These are phyloP conservation scores for Melinaea marsaeus DNA, from an alignment of 2,888 invertebrate species.

Conservation along the genomic window DNA sequence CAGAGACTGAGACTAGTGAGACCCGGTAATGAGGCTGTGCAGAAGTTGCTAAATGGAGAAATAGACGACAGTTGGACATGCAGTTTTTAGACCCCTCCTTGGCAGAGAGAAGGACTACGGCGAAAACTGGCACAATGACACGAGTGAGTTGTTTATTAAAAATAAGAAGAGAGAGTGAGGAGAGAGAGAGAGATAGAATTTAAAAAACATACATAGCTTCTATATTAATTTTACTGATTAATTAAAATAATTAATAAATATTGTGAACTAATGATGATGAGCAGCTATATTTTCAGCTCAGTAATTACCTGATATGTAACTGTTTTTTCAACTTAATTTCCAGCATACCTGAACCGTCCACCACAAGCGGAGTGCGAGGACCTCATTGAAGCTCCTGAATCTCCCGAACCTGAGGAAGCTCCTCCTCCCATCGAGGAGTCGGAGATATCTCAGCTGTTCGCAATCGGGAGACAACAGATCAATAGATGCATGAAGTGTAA, in stretches of 20 bases:
- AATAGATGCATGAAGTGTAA: constrained; percentile 91
- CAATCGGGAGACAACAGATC: constrained; percentile 88
- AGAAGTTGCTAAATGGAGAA: constrained; percentile 54
- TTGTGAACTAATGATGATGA: too few species aligned
- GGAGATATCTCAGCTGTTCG: constrained; percentile 88
- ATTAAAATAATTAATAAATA: too few species aligned
- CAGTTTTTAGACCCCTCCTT: constrained; percentile 57
- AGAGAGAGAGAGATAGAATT: too few species aligned
- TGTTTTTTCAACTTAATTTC: not conserved
- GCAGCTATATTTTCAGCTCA: too few species aligned
- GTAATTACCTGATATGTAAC: too few species aligned
- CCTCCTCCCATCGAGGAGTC: constrained; percentile 76
- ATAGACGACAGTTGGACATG: constrained; percentile 78
- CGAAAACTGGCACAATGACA: constrained; percentile 56
- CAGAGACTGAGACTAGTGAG: too few species aligned
- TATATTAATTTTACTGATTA: too few species aligned
- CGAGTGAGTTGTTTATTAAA: constrained; percentile 51
- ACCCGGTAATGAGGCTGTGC: too few species aligned
- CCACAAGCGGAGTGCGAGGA: constrained; percentile 4
- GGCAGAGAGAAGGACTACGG: constrained; percentile 50
- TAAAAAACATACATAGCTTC: too few species aligned
- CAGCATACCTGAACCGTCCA: constrained; percentile 1
- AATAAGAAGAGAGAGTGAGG: not conserved
- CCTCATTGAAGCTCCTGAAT: not conserved
- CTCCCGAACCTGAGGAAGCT: not conserved